Base-by-base conservation (phyloP, 2,797 vertebrate species). In the Siniperca obscura region DNA sequence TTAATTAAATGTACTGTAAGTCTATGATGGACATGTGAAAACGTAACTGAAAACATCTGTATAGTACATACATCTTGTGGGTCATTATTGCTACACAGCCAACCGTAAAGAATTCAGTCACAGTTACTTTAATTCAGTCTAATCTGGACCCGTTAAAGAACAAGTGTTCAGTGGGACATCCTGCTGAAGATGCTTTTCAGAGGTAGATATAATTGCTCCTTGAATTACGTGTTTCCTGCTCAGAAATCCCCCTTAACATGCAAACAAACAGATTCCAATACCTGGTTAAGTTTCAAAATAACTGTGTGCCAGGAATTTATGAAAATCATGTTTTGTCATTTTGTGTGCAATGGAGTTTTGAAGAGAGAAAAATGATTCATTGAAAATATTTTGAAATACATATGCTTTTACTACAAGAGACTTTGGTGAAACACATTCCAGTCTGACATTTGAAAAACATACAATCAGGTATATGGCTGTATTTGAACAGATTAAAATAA, bases 401-500 rank as follows among this genome's bases (percentile, higher is more conserved):
- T 17, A 60, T 34, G n/a, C 34, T 75, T 90, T 88, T 88, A 71
- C 19, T 86, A 59, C 36, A 48, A 62, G 55, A 38, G 16, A 55
- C 55, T 87, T 72, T 66, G n/a, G 40, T 74, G 34, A 84, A 80
- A 87, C 44, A 86, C 70, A 82, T 87, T 90, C 79, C 86, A 88
- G 75, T 70, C 44, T 65, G 62, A 81, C 17, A 46, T 72, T 72
- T 69, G n/a, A 30, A 19, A 70, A 44, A 42, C 14, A 27, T 5
- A n/a, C 60, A 68, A 38, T 69, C 76, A 36, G 76, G 69, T 64
- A 22, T 40, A 25, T 34, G 36, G 53, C 59, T 88, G 72, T 71
- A 78, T 86, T 76, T 76, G 1, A 81, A 83, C 76, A 68, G 78
- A 61, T 64, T 11, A 69, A 82, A 77, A 76, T 17, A 57, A n/a